Evolutionary conservation across 2,797 vertebrate species (phyloP), one percentile per base, ranked within the genome.

Genomic region (Cuculus canorus): DNA sequence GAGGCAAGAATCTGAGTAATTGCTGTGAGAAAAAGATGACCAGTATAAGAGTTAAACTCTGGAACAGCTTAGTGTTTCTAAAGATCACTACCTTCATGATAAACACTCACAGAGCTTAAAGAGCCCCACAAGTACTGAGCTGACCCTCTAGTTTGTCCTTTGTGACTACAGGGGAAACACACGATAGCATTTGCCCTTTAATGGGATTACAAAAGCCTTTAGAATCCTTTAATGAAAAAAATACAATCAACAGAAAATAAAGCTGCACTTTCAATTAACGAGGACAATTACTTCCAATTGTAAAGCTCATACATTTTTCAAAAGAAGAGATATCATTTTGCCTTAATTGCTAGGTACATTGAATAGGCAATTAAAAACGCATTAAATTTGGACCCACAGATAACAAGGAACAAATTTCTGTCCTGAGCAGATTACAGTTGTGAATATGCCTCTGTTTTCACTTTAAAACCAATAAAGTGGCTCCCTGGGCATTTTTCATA

Each of bases 301-400:
- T 94, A 97, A 97, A 95, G 88, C 88, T 80, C 96, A 96, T 96
- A 82, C 95, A 94, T 97, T 98, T 97, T 97, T 97, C 92, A 97
- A 96, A 97, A 91, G 86, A 83, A 94, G 83, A 95, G 91, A 96
- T 96, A 97, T 83, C n/a, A 83, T 97, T 97, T 95, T 96, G 93
- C 94, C 90, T 97, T 97, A 97, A 97, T 97, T 96, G 97, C 93
- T 94, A 96, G 96, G 96, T 97, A 75, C 47, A 4, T 91, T 97
- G 97, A 97, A 96, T 91, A 97, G 94, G 96, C 97, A 97, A 98
- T 98, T 98, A 98, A 98, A 98, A 97, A 96, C 22, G 3, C 97
- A 97, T 98, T 97, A 97, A 96, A 97, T 96, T 92, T 91, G 96
- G 86, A 92, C 82, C 87, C 72, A 54, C 60, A 92, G 96, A 96